Percentiles rank a stretch among this genome's conserved stretches.
These are phyloP conservation scores for Caerostris extrusa DNA, from an alignment of 1,140 invertebrate species.

Conservation along the genomic window DNA sequence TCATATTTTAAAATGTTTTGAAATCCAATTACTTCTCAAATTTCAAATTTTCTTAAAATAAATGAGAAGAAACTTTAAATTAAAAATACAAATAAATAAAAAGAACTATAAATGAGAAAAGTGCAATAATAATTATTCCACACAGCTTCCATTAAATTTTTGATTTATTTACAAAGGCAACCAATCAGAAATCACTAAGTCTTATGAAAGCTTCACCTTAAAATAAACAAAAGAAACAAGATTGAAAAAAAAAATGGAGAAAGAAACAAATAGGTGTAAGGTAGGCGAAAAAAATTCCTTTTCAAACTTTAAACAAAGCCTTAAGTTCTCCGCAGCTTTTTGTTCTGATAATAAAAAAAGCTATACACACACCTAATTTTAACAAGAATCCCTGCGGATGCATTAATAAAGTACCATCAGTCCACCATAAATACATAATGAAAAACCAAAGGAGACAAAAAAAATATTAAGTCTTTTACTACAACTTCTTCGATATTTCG, in stretches of 20 bases:
- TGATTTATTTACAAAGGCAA: neutral
- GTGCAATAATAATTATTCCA: neutral
- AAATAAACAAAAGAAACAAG: neutral
- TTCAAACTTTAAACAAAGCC: neutral
- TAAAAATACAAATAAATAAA: neutral
- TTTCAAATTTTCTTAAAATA: too few relatives aligned
- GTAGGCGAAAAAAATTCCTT: neutral
- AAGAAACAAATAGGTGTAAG: conserved; percentile 13
- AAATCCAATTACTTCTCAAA: too few relatives aligned
- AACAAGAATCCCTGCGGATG: conserved; percentile 24
- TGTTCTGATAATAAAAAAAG: conserved; percentile 1
- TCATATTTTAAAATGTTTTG: too few relatives aligned
- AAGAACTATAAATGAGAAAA: neutral
- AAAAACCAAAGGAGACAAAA: too few relatives aligned
- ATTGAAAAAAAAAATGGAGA: neutral
- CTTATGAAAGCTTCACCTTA: neutral
- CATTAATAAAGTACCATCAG: conserved; percentile 30
- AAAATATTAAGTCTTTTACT: conserved; percentile 9
- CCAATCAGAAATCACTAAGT: conserved; percentile 19
- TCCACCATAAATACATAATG: conserved; percentile 45
- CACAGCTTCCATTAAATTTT: neutral
- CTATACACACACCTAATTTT: conserved; percentile 47
- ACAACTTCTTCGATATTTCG: conserved; percentile 47
- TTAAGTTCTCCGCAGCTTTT: neutral
- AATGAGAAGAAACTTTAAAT: too few relatives aligned